Conservation (phyloP, 2,888 invertebrate species). For the Leucophora obtusa region DNA sequence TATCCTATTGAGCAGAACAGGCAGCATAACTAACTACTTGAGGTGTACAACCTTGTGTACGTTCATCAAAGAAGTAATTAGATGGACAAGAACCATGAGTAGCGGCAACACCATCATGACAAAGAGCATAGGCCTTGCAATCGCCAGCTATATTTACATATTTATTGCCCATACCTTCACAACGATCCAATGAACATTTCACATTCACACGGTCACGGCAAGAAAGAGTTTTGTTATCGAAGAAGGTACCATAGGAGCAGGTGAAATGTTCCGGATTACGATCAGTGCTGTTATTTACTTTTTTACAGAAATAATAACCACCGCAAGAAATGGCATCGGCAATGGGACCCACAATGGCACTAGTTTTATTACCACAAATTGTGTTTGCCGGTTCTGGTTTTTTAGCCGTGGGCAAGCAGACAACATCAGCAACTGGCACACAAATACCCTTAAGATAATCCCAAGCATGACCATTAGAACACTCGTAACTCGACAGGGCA, state of each 20-base stretch:
- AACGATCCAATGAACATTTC: constrained; percentile 73
- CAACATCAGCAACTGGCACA: constrained; percentile 65
- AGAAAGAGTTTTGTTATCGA: constrained; percentile 72
- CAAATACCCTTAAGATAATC: constrained; percentile 69
- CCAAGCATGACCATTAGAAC: constrained; percentile 69
- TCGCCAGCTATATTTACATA: constrained; percentile 74
- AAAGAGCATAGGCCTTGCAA: constrained; percentile 73
- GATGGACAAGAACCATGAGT: constrained; percentile 71
- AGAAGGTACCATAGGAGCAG: constrained; percentile 71
- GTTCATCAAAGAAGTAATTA: constrained; percentile 75
- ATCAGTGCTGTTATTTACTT: constrained; percentile 68
- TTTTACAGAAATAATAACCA: constrained; percentile 73
- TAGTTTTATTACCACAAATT: constrained; percentile 68
- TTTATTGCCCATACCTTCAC: constrained; percentile 71
- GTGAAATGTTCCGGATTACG: constrained; percentile 70
- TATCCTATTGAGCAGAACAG: constrained; percentile 65
- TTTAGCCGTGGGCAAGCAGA: constrained; percentile 67
- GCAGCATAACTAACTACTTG: constrained; percentile 72
- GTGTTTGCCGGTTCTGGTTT: constrained; percentile 69
- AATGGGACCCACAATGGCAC: constrained; percentile 71
- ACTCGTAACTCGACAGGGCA: constrained; percentile 65
- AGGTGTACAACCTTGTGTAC: constrained; percentile 74
- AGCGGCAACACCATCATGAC: constrained; percentile 67
- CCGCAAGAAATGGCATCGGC: constrained; percentile 73
- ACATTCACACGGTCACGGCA: constrained; percentile 76